Percentiles rank a stretch among this genome's conserved stretches.
phyloP scores from a whole-genome alignment of 1,140 invertebrate species.

The Thalassaphorura encarpata region DNA sequence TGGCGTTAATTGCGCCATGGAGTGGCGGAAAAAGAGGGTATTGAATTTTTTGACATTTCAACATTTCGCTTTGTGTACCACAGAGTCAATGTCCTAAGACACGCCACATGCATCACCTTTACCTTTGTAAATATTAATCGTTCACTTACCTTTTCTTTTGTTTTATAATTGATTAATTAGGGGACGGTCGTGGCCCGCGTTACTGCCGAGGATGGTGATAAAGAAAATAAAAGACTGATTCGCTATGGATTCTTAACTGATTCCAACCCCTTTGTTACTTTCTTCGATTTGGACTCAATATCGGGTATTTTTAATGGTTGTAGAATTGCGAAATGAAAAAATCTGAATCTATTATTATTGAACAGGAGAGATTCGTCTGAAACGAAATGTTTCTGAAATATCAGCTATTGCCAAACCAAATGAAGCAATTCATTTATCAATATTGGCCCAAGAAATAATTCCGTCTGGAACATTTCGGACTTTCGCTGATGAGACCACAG shows the following conservation, averaged over 20 bases:
- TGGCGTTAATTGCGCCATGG: too few species aligned
- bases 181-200: constrained; percentile 55
- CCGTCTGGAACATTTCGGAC: constrained; percentile 23
- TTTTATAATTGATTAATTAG: constrained; percentile 44
- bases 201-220: constrained; percentile 78
- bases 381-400: constrained; percentile 45
- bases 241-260: constrained; percentile 72
- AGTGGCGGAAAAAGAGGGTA: not conserved
- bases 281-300: constrained; percentile 70
- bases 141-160: too few species aligned
- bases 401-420: constrained; percentile 61
- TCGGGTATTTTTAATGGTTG: too few species aligned
- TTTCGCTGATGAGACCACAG: not conserved
- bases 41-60: not conserved
- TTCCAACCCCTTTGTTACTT: constrained; percentile 66
- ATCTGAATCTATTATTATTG: too few species aligned
- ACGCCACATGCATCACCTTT: too few species aligned
- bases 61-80: not conserved
- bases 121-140: too few species aligned
- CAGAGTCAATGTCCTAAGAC: too few species aligned
- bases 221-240: constrained; percentile 66
- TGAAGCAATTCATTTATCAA: constrained; percentile 65
- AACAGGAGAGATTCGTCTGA: constrained; percentile 39
- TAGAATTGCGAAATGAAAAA: too few species aligned
- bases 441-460: constrained; percentile 69